phyloP scores from a whole-genome alignment of 2,113 vertebrate species.

The Garra rufa region DNA sequence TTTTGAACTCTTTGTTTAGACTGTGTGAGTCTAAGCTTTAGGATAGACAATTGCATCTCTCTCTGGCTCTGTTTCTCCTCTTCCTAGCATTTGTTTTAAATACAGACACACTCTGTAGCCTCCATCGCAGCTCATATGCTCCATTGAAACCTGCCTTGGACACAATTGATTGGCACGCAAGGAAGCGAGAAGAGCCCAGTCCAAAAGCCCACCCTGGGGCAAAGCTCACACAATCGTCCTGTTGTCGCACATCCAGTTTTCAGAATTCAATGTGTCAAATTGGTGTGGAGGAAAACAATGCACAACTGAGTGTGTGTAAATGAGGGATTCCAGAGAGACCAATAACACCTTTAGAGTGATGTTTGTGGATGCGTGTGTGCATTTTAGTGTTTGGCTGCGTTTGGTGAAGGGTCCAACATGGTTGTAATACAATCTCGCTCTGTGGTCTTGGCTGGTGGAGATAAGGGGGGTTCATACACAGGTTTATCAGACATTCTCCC shows the following conservation, averaged over 20 bases:
- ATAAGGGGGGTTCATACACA: conserved; percentile 37
- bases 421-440: conserved; percentile 4
- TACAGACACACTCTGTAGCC: not conserved
- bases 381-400: conserved; percentile 15
- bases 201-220: conserved; percentile 38
- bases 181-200: conserved; percentile 60
- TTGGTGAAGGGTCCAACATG: not conserved
- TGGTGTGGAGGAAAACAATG: conserved; percentile 13
- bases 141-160: conserved; percentile 68
- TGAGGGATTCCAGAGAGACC: conserved; percentile 2
- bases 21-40: not conserved
- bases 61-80: not conserved
- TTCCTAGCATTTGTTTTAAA: not conserved
- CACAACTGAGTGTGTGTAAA: conserved; percentile 18
- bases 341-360: conserved; percentile 11
- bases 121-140: conserved; percentile 67
- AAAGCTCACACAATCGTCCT: conserved; percentile 16
- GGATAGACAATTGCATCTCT: not conserved
- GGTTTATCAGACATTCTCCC: conserved; percentile 28
- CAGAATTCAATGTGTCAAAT: conserved; percentile 16
- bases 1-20: not conserved
- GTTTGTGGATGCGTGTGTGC: not conserved
- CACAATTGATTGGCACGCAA: conserved; percentile 63
- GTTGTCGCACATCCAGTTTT: conserved; percentile 6
- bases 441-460: conserved; percentile 22